These are phyloP conservation scores for Ashinkailepas kermadecensis DNA, from an alignment of 2,888 invertebrate species.

Conservation along the genomic window DNA sequence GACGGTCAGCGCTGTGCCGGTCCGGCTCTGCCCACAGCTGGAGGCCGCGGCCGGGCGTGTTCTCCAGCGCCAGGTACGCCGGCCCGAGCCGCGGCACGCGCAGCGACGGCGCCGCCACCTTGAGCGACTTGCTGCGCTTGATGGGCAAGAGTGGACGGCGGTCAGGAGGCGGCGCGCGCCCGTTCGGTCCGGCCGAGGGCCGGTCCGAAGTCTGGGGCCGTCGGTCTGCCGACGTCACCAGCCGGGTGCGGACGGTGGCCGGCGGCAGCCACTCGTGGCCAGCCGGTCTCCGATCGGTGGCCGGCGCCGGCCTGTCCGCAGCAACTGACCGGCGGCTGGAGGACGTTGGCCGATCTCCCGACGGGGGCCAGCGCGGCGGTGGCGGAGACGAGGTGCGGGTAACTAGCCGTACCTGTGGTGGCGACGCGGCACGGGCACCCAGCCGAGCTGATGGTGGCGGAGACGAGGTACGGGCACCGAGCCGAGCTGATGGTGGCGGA, in stretches of 20 bases:
- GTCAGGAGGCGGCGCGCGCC: not conserved
- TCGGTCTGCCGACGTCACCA: not conserved
- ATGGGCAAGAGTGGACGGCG: slow-evolving; percentile 36
- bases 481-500: no score
- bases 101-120: slow-evolving; percentile 29
- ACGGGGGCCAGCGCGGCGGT: not conserved
- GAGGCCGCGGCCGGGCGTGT: not conserved
- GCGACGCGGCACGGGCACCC: not conserved
- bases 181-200: not conserved
- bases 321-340: not conserved
- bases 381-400: not conserved
- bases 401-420: not conserved
- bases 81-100: not conserved
- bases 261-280: not conserved
- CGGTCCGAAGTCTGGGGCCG: no score
- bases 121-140: slow-evolving; percentile 43
- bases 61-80: slow-evolving; percentile 21
- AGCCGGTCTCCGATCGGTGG: not conserved
- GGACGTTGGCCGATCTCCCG: not conserved
- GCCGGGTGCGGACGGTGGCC: not conserved
- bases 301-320: not conserved
- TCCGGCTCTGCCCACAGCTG: not conserved
- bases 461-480: no score
- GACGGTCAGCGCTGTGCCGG: not conserved
- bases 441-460: no score